phyloP scores from a whole-genome alignment of 2,888 invertebrate species.

The Sympetrum striolatum region DNA sequence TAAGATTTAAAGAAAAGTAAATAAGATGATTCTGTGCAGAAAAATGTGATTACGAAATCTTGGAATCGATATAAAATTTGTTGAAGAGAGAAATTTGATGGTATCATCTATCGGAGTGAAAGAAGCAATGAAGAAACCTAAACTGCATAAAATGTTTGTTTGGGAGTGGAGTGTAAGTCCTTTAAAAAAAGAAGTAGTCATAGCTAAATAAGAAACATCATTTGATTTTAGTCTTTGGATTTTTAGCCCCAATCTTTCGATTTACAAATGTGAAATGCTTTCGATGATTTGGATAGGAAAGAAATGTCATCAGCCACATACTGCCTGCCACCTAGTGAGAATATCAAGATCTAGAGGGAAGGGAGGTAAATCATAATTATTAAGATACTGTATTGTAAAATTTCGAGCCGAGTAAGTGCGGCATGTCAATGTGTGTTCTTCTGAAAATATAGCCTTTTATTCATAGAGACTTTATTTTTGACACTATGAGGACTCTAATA shows the following conservation, averaged over 20 bases:
- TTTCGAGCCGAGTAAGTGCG: constrained; percentile 19
- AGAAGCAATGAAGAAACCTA: not conserved
- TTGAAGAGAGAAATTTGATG: not conserved
- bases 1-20: constrained; percentile 12
- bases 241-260: constrained; percentile 26
- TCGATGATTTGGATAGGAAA: constrained; percentile 35
- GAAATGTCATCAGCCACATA: constrained; percentile 45
- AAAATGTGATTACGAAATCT: constrained; percentile 1
- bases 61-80: constrained; percentile 4
- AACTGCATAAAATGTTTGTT: constrained; percentile 9
- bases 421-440: constrained; percentile 36
- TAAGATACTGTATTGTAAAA: constrained; percentile 37
- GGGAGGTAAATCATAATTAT: constrained; percentile 27
- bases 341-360: constrained; percentile 40
- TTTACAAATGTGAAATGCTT: constrained; percentile 35
- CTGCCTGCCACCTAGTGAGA: constrained; percentile 46
- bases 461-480: constrained; percentile 42
- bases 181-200: not conserved
- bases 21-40: not conserved
- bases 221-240: constrained; percentile 37
- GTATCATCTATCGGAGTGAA: constrained; percentile 5
- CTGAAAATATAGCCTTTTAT: constrained; percentile 38
- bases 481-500: constrained; percentile 34
- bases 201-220: constrained; percentile 22
- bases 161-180: constrained; percentile 36